A percentile compares a stretch with the other conserved stretches of the same genome.
Evolutionary conservation across 2,888 invertebrate genomes (phyloP).

Genomic region (Drosophila lacicola): DNA sequence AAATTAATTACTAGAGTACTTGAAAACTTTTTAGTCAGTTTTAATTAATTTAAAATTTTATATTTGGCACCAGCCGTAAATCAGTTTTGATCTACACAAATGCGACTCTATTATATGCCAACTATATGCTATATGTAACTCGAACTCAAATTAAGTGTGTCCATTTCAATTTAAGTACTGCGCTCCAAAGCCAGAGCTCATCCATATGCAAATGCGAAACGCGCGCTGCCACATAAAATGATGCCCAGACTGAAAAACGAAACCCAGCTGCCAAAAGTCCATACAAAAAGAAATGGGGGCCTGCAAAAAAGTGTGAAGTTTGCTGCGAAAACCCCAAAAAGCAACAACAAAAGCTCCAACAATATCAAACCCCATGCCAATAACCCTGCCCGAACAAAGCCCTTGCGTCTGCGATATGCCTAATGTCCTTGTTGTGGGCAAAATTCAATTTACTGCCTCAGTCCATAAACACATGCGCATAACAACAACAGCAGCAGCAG

Average conservation of each 20-base stretch:
- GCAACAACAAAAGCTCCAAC: background rate
- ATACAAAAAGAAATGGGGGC: background rate
- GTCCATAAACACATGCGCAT: conserved; percentile 65
- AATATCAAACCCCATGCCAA: conserved; percentile 11
- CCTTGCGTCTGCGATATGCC: conserved; percentile 60
- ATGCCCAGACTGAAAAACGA: conserved; percentile 31
- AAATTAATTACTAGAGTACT: too few species aligned
- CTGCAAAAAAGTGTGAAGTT: conserved; percentile 32
- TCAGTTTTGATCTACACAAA: too few species aligned
- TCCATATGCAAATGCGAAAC: conserved; percentile 58
- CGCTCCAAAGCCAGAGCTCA: conserved; percentile 30
- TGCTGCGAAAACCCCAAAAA: conserved; percentile 8
- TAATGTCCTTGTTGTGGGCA: conserved; percentile 76
- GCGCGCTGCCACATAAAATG: conserved; percentile 31
- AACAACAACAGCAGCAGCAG: conserved; percentile 26
- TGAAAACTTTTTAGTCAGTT: too few species aligned
- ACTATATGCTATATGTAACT: too few species aligned
- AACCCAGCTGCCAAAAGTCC: background rate
- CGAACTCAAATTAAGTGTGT: too few species aligned
- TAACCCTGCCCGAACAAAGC: conserved; percentile 17
- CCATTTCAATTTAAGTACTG: conserved; percentile 1
- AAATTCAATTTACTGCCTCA: conserved; percentile 80
- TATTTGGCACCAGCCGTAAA: too few species aligned
- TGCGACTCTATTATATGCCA: too few species aligned
- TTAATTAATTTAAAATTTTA: too few species aligned